Evolutionary conservation across 1,140 invertebrate species (phyloP).

Genomic region (Heliothis subflexa): DNA sequence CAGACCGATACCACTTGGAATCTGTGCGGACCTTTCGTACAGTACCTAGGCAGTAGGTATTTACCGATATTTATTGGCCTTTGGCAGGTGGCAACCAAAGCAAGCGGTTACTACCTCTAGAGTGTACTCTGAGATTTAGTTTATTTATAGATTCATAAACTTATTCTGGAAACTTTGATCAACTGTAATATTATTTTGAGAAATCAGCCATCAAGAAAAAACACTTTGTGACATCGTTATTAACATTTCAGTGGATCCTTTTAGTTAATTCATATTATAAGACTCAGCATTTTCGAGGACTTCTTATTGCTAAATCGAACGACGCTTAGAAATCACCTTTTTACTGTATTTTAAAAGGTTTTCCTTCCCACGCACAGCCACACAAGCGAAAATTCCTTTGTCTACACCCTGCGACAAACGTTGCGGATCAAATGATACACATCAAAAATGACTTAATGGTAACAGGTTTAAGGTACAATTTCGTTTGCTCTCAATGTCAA

Average conservation of each 20-base stretch:
- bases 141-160: not conserved
- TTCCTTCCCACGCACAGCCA: not conserved
- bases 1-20: not conserved
- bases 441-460: constrained; percentile 1
- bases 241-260: too few relatives aligned
- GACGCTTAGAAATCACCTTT: too few relatives aligned
- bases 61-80: constrained; percentile 9
- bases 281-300: too few relatives aligned
- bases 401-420: constrained; percentile 10
- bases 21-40: not conserved
- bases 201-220: too few relatives aligned
- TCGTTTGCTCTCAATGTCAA: constrained; percentile 8
- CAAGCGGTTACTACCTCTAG: not conserved
- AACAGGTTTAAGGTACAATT: not conserved
- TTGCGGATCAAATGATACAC: constrained; percentile 8
- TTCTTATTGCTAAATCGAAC: too few relatives aligned
- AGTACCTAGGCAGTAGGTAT: not conserved
- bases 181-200: too few relatives aligned
- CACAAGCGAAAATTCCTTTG: not conserved
- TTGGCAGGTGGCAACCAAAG: too few relatives aligned
- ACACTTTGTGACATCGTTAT: too few relatives aligned
- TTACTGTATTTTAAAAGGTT: not conserved
- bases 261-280: too few relatives aligned
- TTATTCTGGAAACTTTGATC: too few relatives aligned
- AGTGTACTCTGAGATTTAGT: not conserved